These are phyloP conservation scores for Junonia oenone DNA, from an alignment of 2,888 invertebrate species.

Conservation along the genomic window DNA sequence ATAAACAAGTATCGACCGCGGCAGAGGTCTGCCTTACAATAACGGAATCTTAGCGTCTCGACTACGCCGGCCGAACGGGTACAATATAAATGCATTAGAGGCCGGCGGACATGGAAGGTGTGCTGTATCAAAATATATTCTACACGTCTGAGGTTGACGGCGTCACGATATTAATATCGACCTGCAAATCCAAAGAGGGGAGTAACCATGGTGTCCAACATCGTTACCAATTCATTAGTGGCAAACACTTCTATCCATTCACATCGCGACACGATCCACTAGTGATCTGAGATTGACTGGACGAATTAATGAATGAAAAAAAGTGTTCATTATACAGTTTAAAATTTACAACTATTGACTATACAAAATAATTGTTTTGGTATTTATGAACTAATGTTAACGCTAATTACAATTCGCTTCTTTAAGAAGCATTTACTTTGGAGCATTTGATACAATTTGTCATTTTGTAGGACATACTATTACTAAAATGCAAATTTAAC, in stretches of 20 bases:
- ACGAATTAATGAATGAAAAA: slow-evolving; percentile 3
- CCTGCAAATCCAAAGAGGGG: slow-evolving; percentile 77
- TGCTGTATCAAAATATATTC: slow-evolving; percentile 59
- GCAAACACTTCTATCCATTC: slow-evolving; percentile 1
- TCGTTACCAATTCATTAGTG: slow-evolving; percentile 1
- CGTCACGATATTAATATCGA: slow-evolving; percentile 77
- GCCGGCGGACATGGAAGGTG: slow-evolving; percentile 56
- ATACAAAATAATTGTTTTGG: slow-evolving; percentile 11
- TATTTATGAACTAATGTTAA: slow-evolving; percentile 5
- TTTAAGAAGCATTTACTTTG: slow-evolving; percentile 1
- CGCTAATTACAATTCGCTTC: slow-evolving; percentile 8
- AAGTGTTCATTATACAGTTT: slow-evolving; percentile 11
- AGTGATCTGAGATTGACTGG: background rate
- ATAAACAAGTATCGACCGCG: slow-evolving; percentile 33
- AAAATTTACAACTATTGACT: slow-evolving; percentile 10
- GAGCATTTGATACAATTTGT: slow-evolving; percentile 2
- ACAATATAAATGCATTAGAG: slow-evolving; percentile 65
- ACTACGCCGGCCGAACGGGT: slow-evolving; percentile 45
- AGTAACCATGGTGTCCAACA: slow-evolving; percentile 55
- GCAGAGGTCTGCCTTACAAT: slow-evolving; percentile 31
- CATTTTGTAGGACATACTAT: background rate
- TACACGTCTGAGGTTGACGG: slow-evolving; percentile 57
- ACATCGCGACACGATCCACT: background rate
- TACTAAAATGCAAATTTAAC: slow-evolving; percentile 5
- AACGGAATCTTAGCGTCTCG: slow-evolving; percentile 29